Evolutionary conservation across 2,113 vertebrate species (phyloP), one percentile per base, ranked within the genome.

Genomic region (Pseudolaguvia tuberculata): DNA sequence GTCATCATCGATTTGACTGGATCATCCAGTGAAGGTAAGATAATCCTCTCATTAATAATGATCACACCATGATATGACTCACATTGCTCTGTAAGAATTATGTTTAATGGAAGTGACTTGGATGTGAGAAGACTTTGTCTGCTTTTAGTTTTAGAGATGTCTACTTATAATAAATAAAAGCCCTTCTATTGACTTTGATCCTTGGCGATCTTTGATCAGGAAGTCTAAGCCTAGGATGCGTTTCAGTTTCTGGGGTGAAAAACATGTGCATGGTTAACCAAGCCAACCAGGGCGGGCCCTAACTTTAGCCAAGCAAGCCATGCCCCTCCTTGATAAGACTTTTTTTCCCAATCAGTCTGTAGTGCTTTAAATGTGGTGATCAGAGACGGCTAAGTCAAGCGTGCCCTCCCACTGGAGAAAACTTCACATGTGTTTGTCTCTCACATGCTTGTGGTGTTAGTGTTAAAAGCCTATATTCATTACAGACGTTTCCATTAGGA

Each of bases 1-100:
- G 94, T 95, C 80, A 88, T 95, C 88, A 95, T 95, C 66, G 94
- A 94, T 85, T 91, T 95, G 79, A 93, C 93, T 45, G 94, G 93
- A 79, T 95, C 93, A 0, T 94, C 94, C 42, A 92, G 93, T 80
- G 93, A 95, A 94, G 93, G 94, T 95, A 93, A 90, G 87, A 4
- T 58, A 39, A 57, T 63, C 56, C 17, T 21, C n/a, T 58, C 14
- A 50, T 50, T 20, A n/a, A 27, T 67, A 0, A 20, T 20, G 23
- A 72, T 58, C n/a, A 18, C 35, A 47, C 59, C 47, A 59, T 27
- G 29, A 31, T 23, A 55, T 72, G n/a, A 23, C 52, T 10, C 47
- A 57, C 27, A 14, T 59, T 50, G 21, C 21, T 56, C 8, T 25
- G 31, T 42, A 70, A n/a, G 20, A 18, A 55, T 35, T 53, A 39